Conservation (phyloP, 2,888 invertebrate species). For the Dorcus parallelipipedus region DNA sequence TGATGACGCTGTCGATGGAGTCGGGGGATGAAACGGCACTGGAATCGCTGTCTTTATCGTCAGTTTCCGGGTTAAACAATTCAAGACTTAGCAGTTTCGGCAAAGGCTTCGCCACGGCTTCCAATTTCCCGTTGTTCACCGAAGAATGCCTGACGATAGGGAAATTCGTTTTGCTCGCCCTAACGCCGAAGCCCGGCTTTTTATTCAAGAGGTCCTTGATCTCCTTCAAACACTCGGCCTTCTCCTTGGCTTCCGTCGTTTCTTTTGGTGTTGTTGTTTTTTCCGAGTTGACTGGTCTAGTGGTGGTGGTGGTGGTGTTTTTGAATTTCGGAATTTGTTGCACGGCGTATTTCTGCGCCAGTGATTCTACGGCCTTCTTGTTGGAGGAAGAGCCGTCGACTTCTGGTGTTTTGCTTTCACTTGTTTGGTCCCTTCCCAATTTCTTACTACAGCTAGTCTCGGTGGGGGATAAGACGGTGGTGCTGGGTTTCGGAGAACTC, state of each 20-base stretch:
- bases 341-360: conserved; percentile 46
- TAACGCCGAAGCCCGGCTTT: conserved; percentile 62
- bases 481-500: conserved; percentile 56
- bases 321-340: conserved; percentile 45
- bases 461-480: conserved; percentile 37
- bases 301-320: conserved; percentile 33
- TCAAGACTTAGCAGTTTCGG: conserved; percentile 78
- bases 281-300: conserved; percentile 25
- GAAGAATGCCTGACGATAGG: conserved; percentile 71
- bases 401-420: conserved; percentile 26
- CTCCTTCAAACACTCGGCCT: conserved; percentile 64
- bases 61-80: conserved; percentile 85
- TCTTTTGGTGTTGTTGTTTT: conserved; percentile 47
- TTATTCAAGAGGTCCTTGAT: conserved; percentile 69
- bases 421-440: conserved; percentile 35
- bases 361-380: conserved; percentile 25
- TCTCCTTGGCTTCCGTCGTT: conserved; percentile 42
- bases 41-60: conserved; percentile 87
- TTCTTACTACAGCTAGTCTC: conserved; percentile 48
- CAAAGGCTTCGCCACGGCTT: conserved; percentile 63
- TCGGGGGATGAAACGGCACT: conserved; percentile 85
- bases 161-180: conserved; percentile 52
- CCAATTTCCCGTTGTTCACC: conserved; percentile 54
- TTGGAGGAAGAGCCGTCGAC: conserved; percentile 15
- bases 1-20: conserved; percentile 79